These are phyloP conservation scores for Microcebus griseorufus DNA, from an alignment of 2,113 vertebrate genomes.

Conservation along the genomic window DNA sequence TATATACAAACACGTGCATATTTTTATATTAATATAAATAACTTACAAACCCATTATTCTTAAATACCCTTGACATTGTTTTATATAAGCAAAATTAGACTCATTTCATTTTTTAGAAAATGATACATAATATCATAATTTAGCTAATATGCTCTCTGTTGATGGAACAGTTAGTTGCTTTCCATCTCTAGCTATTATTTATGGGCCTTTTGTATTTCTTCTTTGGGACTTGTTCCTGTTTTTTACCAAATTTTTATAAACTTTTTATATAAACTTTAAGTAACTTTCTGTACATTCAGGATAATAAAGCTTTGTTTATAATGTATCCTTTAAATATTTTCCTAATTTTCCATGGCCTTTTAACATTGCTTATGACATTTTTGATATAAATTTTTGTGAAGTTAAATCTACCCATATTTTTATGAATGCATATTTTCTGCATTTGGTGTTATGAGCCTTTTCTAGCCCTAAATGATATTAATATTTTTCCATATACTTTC, in stretches of 20 bases:
- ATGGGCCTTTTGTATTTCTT: neutral
- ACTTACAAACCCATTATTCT: neutral
- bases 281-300: neutral
- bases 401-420: neutral
- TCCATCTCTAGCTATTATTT: neutral
- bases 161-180: neutral
- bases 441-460: neutral
- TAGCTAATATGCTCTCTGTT: neutral
- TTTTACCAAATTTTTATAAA: neutral
- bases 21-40: neutral
- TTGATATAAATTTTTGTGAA: neutral
- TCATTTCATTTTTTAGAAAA: neutral
- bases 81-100: neutral
- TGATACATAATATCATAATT: neutral
- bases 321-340: neutral
- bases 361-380: neutral
- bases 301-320: neutral
- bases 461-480: neutral
- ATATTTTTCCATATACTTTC: neutral
- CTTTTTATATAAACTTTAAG: neutral
- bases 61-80: neutral
- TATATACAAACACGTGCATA: neutral
- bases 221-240: neutral
- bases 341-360: slow-evolving; percentile 19
- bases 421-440: neutral